phyloP scores from a whole-genome alignment of 2,888 invertebrate genomes.

The Caradrina kadenii region DNA sequence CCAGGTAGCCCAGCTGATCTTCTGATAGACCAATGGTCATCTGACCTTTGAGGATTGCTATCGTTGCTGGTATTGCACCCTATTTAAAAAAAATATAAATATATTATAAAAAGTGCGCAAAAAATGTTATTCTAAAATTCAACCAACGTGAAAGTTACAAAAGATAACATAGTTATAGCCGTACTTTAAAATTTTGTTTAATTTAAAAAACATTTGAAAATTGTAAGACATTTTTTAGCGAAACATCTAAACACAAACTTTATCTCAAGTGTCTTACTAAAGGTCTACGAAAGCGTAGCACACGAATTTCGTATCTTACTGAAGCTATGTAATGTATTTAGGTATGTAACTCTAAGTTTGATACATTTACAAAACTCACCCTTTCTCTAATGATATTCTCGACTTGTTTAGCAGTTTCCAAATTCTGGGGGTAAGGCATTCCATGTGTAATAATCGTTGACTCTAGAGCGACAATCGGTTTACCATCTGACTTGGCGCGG shows the following conservation, averaged over 20 bases:
- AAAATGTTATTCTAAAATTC: neutral
- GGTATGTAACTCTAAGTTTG: neutral
- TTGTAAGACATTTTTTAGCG: neutral
- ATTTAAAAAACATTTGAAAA: conserved; percentile 10
- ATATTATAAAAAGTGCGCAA: neutral
- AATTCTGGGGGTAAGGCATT: conserved; percentile 98
- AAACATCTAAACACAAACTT: conserved; percentile 18
- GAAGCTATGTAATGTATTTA: conserved; percentile 3
- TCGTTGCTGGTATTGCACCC: conserved; percentile 97
- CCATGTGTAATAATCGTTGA: conserved; percentile 99
- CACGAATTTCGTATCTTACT: conserved; percentile 17
- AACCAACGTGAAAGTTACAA: neutral
- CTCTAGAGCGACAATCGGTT: conserved; percentile 98
- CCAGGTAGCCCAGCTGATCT: conserved; percentile 92
- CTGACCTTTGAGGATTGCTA: conserved; percentile 96
- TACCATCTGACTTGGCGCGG: conserved; percentile 90
- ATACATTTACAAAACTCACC: conserved; percentile 82
- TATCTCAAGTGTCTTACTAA: conserved; percentile 48
- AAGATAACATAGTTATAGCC: neutral
- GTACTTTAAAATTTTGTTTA: neutral
- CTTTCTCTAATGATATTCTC: conserved; percentile 94
- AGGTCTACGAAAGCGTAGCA: conserved; percentile 48
- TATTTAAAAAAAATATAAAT: conserved; percentile 69
- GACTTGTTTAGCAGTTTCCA: conserved; percentile 95
- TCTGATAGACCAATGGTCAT: conserved; percentile 94